A percentile compares a stretch with the other conserved stretches of the same genome.
These are phyloP conservation scores for Acleris emargana DNA, from an alignment of 2,888 invertebrate species.

Conservation along the genomic window DNA sequence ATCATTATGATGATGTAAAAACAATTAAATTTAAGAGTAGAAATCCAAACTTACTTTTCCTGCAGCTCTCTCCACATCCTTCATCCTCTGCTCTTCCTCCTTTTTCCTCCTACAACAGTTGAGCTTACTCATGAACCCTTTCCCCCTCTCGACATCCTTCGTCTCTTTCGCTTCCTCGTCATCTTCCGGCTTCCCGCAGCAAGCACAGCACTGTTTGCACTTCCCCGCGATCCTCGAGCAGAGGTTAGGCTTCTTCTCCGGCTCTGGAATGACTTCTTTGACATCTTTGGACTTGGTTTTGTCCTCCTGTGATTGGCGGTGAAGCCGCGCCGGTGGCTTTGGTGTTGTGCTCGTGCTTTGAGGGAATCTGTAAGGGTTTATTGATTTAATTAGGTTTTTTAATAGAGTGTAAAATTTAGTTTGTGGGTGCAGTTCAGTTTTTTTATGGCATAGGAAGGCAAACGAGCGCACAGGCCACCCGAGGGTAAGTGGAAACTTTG, in stretches of 20 bases:
- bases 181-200: conserved; percentile 65
- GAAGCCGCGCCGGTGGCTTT: conserved; percentile 69
- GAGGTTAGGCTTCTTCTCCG: conserved; percentile 62
- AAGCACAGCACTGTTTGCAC: conserved; percentile 78
- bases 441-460: no score
- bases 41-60: conserved; percentile 66
- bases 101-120: conserved; percentile 73
- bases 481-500: no score
- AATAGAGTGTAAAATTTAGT: no score
- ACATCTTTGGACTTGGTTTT: conserved; percentile 56
- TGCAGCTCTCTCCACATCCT: conserved; percentile 66
- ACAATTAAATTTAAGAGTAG: background rate
- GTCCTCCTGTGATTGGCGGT: conserved; percentile 45
- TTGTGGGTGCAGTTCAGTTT: no score
- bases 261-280: conserved; percentile 47
- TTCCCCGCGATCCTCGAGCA: conserved; percentile 70
- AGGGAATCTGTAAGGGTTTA: conserved; percentile 60
- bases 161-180: conserved; percentile 50
- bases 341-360: conserved; percentile 79
- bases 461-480: no score
- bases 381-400: background rate
- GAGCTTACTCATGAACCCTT: conserved; percentile 61
- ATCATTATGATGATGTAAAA: no score
- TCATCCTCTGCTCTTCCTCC: conserved; percentile 60
- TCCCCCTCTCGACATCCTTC: conserved; percentile 48